A percentile compares a stretch with the other conserved stretches of the same genome.
Conservation (phyloP, 2,113 vertebrate species). For the Camarhynchus parvulus region DNA sequence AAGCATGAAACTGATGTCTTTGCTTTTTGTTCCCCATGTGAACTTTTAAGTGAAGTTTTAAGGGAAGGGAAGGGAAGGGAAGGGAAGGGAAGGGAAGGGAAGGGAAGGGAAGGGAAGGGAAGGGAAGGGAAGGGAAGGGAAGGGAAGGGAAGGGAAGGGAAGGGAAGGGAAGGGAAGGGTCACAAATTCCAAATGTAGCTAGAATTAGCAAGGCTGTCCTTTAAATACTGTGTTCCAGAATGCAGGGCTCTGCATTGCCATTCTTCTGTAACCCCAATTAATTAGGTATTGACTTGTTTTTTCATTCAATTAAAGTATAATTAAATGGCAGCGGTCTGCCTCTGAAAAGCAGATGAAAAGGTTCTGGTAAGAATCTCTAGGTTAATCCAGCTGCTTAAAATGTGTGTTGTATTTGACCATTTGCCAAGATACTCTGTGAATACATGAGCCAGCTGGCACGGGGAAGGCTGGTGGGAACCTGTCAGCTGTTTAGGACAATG, state of each 20-base stretch:
- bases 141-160: neutral
- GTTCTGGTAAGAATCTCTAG: slow-evolving; percentile 73
- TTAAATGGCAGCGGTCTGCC: slow-evolving; percentile 70
- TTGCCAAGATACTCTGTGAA: slow-evolving; percentile 73
- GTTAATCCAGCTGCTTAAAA: slow-evolving; percentile 81
- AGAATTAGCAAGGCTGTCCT: slow-evolving; percentile 11
- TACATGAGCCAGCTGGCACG: slow-evolving; percentile 72
- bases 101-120: neutral
- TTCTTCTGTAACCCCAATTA: slow-evolving; percentile 45
- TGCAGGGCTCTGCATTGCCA: neutral
- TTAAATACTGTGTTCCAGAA: slow-evolving; percentile 17
- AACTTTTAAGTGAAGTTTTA: neutral
- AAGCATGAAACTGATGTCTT: neutral
- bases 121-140: neutral
- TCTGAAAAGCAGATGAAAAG: slow-evolving; percentile 79
- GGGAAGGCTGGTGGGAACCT: slow-evolving; percentile 60
- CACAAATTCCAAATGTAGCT: neutral
- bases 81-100: too few relatives aligned
- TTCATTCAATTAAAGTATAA: slow-evolving; percentile 71
- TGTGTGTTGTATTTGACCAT: slow-evolving; percentile 76
- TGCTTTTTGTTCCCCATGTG: neutral
- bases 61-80: neutral
- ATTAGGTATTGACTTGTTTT: slow-evolving; percentile 67
- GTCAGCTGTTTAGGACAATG: slow-evolving; percentile 72
- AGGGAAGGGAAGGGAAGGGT: neutral